Base-by-base conservation (phyloP, 2,113 vertebrate species). In the Coptodon rendalli region DNA sequence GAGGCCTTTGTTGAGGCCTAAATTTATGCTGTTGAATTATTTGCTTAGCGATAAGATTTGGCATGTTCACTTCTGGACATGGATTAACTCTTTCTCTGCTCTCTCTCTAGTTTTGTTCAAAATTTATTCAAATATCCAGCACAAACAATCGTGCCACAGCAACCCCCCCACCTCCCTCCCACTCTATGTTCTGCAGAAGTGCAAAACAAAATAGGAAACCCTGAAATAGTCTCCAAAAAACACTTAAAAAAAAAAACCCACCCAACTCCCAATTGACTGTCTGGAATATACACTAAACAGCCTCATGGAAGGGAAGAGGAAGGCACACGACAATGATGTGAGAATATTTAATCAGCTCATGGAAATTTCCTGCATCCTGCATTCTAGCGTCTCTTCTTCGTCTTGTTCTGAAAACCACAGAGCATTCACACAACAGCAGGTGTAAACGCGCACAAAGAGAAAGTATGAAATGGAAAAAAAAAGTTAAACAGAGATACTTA, bases 131-230 rank as follows among this genome's bases (percentile, higher is more conserved):
- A 73, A 53, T 73, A 48, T 7, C 38, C 56, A 52, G 40, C 48
- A 19, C 79, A 81, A 29, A 79, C 83, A 88, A 86, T 89, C 71
- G 3, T 88, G 24, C 36, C 40, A 9, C 56, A 71, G 79, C 40
- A 13, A 3, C 1, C 13, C 4, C 7, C 17, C 2, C 57, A 38
- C 56, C 81, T 22, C 76, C 81, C 81, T 73, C 17, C 31, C 59
- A 83, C 63, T 90, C 68, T 22, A 54, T 48, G 56, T 43, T 27
- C 56, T 27, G 19, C 24, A 81, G 5, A 80, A 40, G 81, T 83
- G 66, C 84, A 24, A 87, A 89, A 84, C 83, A 87, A 59, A 86
- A 66, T 19, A 84, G 66, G 57, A 90, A 81, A 87, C 81, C 85
- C 43, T 76, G 43, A 89, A 84, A 83, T 59, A 71, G 40, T 36